These are phyloP conservation scores for Hofmannophila pseudospretella DNA, from an alignment of 2,888 invertebrate genomes.

Conservation along the genomic window DNA sequence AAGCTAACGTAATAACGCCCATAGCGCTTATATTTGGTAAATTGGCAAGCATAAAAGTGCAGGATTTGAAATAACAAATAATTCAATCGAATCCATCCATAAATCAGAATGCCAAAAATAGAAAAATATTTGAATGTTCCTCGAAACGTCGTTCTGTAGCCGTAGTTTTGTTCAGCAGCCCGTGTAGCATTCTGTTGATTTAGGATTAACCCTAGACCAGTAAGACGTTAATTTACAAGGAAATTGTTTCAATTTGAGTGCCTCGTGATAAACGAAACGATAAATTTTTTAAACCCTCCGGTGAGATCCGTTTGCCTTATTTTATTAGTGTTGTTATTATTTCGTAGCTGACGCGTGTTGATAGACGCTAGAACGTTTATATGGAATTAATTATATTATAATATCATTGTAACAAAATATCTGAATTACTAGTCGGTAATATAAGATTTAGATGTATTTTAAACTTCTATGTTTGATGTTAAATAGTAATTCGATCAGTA, in stretches of 20 bases:
- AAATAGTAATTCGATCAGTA: constrained; percentile 36
- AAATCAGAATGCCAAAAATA: constrained; percentile 30
- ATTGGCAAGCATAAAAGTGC: constrained; percentile 8
- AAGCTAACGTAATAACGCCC: background rate
- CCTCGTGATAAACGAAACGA: constrained; percentile 53
- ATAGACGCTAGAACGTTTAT: constrained; percentile 42
- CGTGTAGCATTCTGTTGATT: constrained; percentile 15
- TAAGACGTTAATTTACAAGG: constrained; percentile 29
- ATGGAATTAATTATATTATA: constrained; percentile 29
- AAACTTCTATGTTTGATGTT: constrained; percentile 47
- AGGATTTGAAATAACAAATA: constrained; percentile 18
- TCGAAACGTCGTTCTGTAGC: constrained; percentile 8
- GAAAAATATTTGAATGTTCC: constrained; percentile 18
- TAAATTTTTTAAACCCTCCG: constrained; percentile 70
- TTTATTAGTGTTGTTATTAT: constrained; percentile 59
- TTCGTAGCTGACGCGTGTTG: constrained; percentile 41
- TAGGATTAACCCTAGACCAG: constrained; percentile 27
- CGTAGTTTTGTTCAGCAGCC: constrained; percentile 14
- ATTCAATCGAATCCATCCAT: constrained; percentile 47
- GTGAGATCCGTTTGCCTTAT: constrained; percentile 68
- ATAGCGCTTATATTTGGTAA: background rate
- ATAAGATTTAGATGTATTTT: constrained; percentile 40
- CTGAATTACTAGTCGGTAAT: constrained; percentile 35
- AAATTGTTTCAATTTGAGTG: constrained; percentile 68
- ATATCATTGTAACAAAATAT: constrained; percentile 16